These are phyloP conservation scores for Lasioglossum baleicum DNA, from an alignment of 1,140 invertebrate species.

Conservation along the genomic window DNA sequence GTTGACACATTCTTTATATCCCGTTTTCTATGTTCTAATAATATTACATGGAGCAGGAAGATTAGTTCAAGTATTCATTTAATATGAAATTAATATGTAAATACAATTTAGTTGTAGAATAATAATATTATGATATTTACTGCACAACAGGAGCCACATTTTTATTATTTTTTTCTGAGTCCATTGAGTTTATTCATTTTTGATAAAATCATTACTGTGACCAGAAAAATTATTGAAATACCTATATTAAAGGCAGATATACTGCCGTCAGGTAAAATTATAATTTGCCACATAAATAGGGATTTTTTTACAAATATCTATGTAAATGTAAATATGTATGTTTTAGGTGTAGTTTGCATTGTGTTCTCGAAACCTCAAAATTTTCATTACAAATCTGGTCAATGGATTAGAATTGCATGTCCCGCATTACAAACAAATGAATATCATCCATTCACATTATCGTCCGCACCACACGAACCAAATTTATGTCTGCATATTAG, in stretches of 20 bases:
- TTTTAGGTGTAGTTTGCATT: not conserved
- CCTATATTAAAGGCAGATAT: not conserved
- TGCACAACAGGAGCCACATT: not conserved
- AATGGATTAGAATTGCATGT: not conserved
- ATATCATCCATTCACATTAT: constrained; percentile 1
- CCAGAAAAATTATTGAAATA: not conserved
- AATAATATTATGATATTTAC: not conserved
- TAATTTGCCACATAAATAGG: not conserved
- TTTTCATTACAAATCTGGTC: not conserved
- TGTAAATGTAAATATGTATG: not conserved
- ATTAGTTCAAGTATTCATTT: not conserved
- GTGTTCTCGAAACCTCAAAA: not conserved
- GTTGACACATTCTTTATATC: not conserved
- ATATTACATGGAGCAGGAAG: not conserved
- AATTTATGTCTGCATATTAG: not conserved
- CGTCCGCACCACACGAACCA: not conserved
- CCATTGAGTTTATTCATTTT: not conserved
- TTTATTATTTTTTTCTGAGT: not conserved
- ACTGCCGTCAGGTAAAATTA: not conserved
- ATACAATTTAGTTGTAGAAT: not conserved
- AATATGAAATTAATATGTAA: not conserved
- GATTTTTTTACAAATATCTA: too few species aligned
- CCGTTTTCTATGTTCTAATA: not conserved
- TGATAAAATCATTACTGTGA: not conserved
- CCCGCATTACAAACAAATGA: not conserved